Conservation (phyloP, 2,888 invertebrate genomes). For the Melanotus villosus region DNA sequence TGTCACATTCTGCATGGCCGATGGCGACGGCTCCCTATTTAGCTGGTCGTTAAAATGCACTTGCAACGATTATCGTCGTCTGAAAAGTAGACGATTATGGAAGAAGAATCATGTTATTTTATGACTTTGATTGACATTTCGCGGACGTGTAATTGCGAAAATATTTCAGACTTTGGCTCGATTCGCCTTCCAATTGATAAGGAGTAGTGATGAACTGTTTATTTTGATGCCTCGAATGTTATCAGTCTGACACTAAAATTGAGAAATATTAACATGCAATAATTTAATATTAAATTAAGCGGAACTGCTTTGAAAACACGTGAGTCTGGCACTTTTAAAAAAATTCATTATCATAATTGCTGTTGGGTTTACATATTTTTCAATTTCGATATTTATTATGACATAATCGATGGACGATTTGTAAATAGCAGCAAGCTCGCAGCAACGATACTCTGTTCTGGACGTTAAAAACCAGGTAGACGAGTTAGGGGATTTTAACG, state of each 20-base stretch:
- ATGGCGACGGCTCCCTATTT: conserved; percentile 13
- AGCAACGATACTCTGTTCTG: neutral
- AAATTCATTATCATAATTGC: conserved; percentile 12
- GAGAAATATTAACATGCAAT: conserved; percentile 32
- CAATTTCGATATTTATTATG: neutral
- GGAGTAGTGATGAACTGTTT: conserved; percentile 11
- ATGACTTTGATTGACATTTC: conserved; percentile 37
- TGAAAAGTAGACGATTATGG: neutral
- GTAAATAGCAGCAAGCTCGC: neutral
- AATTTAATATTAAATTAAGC: conserved; percentile 26
- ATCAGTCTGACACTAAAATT: conserved; percentile 29
- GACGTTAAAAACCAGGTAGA: neutral
- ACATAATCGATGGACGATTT: conserved; percentile 6
- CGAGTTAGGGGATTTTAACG: neutral
- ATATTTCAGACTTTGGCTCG: conserved; percentile 32
- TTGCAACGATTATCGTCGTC: conserved; percentile 8
- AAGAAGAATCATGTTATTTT: conserved; percentile 7
- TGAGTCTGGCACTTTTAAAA: neutral
- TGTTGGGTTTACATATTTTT: neutral
- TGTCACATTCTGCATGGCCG: neutral
- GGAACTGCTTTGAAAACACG: conserved; percentile 24
- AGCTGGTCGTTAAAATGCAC: neutral
- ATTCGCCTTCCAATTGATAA: conserved; percentile 22
- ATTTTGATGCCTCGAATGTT: conserved; percentile 16
- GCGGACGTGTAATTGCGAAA: conserved; percentile 29